A percentile compares a stretch with the other conserved stretches of the same genome.
Evolutionary conservation across 2,113 vertebrate genomes (phyloP).

Genomic region (Atractosteus spatula): DNA sequence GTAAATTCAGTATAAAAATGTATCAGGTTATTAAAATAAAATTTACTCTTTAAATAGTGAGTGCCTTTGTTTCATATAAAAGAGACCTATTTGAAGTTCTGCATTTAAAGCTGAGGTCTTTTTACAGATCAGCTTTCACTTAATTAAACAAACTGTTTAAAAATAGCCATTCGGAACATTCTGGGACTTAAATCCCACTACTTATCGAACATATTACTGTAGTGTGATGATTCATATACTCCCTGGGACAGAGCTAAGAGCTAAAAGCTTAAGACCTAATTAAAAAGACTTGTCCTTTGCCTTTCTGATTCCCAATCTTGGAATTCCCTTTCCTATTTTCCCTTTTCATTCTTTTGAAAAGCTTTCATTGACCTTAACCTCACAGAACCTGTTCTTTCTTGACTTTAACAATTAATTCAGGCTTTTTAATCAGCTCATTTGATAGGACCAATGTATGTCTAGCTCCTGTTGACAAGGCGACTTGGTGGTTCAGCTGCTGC

Average conservation of each 20-base stretch:
- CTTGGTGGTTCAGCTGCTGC: not conserved
- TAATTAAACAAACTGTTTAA: constrained; percentile 30
- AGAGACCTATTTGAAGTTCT: too few relatives aligned
- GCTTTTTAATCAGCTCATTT: constrained; percentile 3
- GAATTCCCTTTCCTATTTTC: not conserved
- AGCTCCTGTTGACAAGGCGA: not conserved
- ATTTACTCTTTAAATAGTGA: too few relatives aligned
- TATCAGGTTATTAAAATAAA: too few relatives aligned
- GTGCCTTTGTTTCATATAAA: too few relatives aligned
- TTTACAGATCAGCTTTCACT: not conserved
- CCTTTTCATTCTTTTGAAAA: not conserved
- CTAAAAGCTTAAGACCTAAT: constrained; percentile 27
- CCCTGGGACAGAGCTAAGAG: constrained; percentile 8
- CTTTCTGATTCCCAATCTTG: not conserved
- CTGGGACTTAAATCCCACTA: constrained; percentile 27
- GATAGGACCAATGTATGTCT: not conserved
- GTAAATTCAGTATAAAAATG: too few relatives aligned
- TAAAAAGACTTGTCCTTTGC: constrained; percentile 29
- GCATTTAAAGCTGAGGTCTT: too few relatives aligned
- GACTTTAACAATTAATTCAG: constrained; percentile 1
- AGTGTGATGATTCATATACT: constrained; percentile 27
- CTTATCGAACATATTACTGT: constrained; percentile 28
- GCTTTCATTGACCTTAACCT: constrained; percentile 10
- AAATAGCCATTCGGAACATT: constrained; percentile 26
- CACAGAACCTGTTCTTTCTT: not conserved